Evolutionary conservation across 2,888 invertebrate species (phyloP).

Genomic region (Bugulina stolonifera): DNA sequence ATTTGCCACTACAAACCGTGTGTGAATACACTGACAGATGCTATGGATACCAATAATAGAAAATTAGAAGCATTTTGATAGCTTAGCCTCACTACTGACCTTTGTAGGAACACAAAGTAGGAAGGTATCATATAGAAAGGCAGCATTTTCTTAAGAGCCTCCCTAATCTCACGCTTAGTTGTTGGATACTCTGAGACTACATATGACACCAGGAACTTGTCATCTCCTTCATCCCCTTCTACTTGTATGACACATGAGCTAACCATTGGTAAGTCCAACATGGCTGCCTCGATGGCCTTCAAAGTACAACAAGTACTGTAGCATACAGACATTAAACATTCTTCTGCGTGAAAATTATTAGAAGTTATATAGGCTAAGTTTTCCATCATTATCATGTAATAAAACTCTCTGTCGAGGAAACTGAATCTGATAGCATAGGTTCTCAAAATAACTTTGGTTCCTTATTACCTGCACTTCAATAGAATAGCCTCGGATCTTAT

Average conservation of each 20-base stretch:
- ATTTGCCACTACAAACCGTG: no score
- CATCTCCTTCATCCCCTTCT: conserved; percentile 52
- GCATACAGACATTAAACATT: no score
- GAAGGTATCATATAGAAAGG: conserved; percentile 56
- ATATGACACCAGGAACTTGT: conserved; percentile 53
- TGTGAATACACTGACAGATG: no score
- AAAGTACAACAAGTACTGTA: no score
- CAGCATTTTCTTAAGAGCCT: conserved; percentile 48
- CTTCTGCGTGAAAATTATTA: no score
- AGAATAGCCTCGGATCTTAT: conserved; percentile 54
- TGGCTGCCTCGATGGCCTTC: conserved; percentile 52
- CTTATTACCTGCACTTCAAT: conserved; percentile 53
- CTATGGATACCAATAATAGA: neutral
- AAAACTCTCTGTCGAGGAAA: no score
- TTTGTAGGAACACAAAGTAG: conserved; percentile 47
- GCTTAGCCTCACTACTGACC: conserved; percentile 36
- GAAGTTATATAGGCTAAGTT: no score
- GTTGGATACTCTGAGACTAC: conserved; percentile 45
- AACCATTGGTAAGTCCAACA: conserved; percentile 48
- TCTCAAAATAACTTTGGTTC: no score
- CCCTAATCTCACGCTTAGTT: conserved; percentile 48
- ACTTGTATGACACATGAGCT: conserved; percentile 49
- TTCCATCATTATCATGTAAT: no score
- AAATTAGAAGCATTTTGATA: no score
- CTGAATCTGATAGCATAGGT: no score